phyloP scores from a whole-genome alignment of 2,888 invertebrate species.

The Nineta flava region DNA sequence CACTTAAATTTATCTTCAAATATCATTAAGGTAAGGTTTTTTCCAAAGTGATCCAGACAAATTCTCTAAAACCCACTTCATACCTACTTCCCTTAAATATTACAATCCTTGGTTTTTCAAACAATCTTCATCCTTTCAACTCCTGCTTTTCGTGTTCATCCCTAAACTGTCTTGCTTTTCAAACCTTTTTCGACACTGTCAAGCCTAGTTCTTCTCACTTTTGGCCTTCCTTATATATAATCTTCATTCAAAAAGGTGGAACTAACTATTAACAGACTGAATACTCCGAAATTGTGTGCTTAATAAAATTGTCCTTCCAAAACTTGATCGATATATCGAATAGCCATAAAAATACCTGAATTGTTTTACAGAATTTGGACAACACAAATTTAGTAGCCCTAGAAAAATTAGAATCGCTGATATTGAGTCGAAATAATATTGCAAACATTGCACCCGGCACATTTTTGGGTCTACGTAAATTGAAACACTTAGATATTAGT shows the following conservation, averaged over 20 bases:
- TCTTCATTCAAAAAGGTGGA: too few species aligned
- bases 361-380: constrained; percentile 53
- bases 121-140: too few species aligned
- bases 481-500: constrained; percentile 65
- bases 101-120: neutral
- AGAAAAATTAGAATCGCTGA: constrained; percentile 52
- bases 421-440: constrained; percentile 71
- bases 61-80: too few species aligned
- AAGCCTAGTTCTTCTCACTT: too few species aligned
- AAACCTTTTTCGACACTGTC: too few species aligned
- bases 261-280: too few species aligned
- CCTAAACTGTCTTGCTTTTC: too few species aligned
- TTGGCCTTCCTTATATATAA: too few species aligned
- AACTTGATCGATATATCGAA: too few species aligned
- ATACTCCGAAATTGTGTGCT: too few species aligned
- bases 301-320: too few species aligned
- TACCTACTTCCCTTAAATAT: neutral
- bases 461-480: constrained; percentile 53
- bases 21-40: constrained; percentile 67
- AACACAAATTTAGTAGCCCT: constrained; percentile 53
- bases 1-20: constrained; percentile 72
- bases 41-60: constrained; percentile 14
- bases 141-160: neutral
- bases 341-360: too few species aligned
- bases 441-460: constrained; percentile 68